Conservation (phyloP, 2,888 invertebrate species). For the Morpho helenor region DNA sequence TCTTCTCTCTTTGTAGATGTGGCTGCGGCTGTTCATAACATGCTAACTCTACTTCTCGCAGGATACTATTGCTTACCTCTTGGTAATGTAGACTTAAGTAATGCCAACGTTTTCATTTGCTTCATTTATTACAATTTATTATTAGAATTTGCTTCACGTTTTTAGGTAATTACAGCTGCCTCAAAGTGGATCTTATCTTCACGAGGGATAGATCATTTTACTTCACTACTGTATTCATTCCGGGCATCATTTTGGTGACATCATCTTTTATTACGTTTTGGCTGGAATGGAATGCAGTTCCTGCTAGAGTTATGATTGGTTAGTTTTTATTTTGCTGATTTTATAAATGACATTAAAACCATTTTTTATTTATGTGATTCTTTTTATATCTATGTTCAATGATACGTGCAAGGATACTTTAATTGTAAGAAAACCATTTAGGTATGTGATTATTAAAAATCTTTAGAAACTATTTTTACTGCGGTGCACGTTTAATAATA, state of each 20-base stretch:
- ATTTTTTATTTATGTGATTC: too few species aligned
- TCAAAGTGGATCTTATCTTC: constrained; percentile 95
- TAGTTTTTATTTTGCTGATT: constrained; percentile 54
- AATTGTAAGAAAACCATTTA: too few species aligned
- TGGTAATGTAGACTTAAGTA: constrained; percentile 42
- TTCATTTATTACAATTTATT: constrained; percentile 40
- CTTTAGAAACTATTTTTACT: too few species aligned
- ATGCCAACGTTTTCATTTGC: constrained; percentile 30
- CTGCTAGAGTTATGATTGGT: constrained; percentile 98
- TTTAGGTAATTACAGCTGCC: constrained; percentile 97
- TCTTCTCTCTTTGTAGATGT: constrained; percentile 57
- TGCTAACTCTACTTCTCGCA: constrained; percentile 58
- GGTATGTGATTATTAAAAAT: too few species aligned
- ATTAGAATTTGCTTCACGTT: constrained; percentile 69
- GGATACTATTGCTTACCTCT: constrained; percentile 51
- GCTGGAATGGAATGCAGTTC: constrained; percentile 98
- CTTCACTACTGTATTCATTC: constrained; percentile 98
- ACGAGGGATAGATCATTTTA: constrained; percentile 97
- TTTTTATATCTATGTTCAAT: too few species aligned
- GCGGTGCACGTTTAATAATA: too few species aligned
- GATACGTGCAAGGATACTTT: too few species aligned
- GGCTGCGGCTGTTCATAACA: constrained; percentile 69
- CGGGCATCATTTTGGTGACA: constrained; percentile 96
- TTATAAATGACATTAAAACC: not conserved
- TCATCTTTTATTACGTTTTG: constrained; percentile 98